Evolutionary conservation across 2,113 vertebrate species (phyloP).

Genomic region (Varanus salvator): DNA sequence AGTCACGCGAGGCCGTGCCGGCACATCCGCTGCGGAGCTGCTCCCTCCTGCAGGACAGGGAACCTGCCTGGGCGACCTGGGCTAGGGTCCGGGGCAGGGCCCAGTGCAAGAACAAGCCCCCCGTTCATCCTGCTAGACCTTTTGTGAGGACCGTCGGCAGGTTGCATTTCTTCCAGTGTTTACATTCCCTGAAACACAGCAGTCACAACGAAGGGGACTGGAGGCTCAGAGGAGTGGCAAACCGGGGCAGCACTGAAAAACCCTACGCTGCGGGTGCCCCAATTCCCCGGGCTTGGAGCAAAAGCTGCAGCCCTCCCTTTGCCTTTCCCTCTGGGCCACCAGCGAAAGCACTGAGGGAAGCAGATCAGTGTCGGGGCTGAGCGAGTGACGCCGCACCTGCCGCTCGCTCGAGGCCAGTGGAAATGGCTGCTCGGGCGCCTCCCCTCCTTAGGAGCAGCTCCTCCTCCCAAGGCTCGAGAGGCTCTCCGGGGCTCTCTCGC

Average conservation of each 20-base stretch:
- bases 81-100: too few relatives aligned
- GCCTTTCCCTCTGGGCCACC: too few relatives aligned
- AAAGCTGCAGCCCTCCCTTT: not conserved
- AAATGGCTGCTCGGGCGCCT: not conserved
- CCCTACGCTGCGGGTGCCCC: not conserved
- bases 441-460: not conserved
- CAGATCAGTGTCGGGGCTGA: too few relatives aligned
- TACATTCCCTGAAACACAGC: not conserved
- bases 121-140: not conserved
- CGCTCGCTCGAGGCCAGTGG: too few relatives aligned
- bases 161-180: not conserved
- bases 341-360: too few relatives aligned
- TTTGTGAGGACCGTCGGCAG: not conserved
- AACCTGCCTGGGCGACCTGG: not conserved
- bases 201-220: too few relatives aligned
- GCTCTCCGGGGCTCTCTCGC: not conserved
- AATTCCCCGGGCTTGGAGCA: not conserved
- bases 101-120: not conserved
- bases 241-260: not conserved
- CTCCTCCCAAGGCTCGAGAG: too few relatives aligned
- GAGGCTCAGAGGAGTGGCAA: not conserved
- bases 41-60: too few relatives aligned
- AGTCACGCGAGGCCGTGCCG: not conserved
- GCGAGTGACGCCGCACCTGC: too few relatives aligned
- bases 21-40: too few relatives aligned